Evolutionary conservation across 2,888 invertebrate species (phyloP), one percentile per base, ranked within the genome.

Genomic region (Tipula helvola): DNA sequence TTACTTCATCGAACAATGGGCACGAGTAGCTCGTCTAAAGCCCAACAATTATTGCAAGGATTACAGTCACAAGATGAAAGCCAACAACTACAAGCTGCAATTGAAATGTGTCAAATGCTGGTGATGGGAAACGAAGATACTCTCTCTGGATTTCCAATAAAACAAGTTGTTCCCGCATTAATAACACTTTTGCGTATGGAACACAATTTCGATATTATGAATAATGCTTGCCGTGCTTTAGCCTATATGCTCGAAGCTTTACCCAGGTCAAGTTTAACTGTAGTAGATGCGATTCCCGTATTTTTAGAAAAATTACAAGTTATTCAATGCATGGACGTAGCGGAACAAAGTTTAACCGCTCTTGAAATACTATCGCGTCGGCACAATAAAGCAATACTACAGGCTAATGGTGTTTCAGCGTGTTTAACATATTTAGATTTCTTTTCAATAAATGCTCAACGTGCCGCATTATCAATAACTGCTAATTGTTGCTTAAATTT

Each of bases 91-190:
- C 98, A 98, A 91, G 97, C 98, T 1, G 98, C 98, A 52, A 98
- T 98, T 88, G 98, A 99, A 92, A 98, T 99, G 98, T 98, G 98
- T 91, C 98, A 99, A 93, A 95, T 99, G 92, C 93, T 99, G 87
- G 98, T 99, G 47, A 99, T 99, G 99, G 99, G 99, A 88, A 99
- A 99, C 91, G 99, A 99, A 92, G 99, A 99, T 91, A 98, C 98
- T 0, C 93, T 99, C 87, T 97, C 98, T 71, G 98, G 98, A n/a
- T 99, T 99, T 91, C 99, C 99, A 0, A 97, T 99, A 52, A 97
- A 99, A 90, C 98, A 98, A 92, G 98, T 98, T 16, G 98, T 99
- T 86, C 98, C 99, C 0, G 98, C 98, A 5, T 94, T 99, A 52
- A 97, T 98, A 88, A 96, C 95, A 89, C 92, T 99, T 87, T 94